These are phyloP conservation scores for Tapirus indicus DNA, from an alignment of 2,797 vertebrate genomes.

Conservation along the genomic window DNA sequence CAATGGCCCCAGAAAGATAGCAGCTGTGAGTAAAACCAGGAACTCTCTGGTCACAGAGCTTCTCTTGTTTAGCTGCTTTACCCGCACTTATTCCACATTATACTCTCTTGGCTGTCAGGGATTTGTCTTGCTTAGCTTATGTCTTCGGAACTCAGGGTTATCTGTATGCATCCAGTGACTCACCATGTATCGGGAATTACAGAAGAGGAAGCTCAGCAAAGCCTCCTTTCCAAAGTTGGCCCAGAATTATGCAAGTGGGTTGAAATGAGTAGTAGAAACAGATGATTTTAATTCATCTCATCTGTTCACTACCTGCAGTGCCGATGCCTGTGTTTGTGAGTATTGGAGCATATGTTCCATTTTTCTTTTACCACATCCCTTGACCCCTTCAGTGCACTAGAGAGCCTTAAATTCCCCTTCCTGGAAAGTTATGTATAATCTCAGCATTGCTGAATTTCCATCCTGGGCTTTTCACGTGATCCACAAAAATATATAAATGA, in stretches of 20 bases:
- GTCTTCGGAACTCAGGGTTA: not conserved
- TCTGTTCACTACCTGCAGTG: conserved; percentile 70
- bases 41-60: not conserved
- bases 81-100: not conserved
- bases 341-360: not conserved
- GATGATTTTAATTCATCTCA: conserved; percentile 69
- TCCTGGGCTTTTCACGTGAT: conserved; percentile 14
- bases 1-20: conserved; percentile 1
- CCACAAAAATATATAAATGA: conserved; percentile 16
- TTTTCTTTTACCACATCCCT: conserved; percentile 59
- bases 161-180: not conserved
- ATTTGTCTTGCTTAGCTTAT: conserved; percentile 20
- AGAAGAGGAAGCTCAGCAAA: conserved; percentile 68
- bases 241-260: conserved; percentile 70
- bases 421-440: conserved; percentile 60
- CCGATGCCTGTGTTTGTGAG: conserved; percentile 61
- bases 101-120: not conserved
- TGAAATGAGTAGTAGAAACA: conserved; percentile 74
- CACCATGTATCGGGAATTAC: conserved; percentile 16
- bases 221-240: conserved; percentile 63
- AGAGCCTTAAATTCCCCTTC: conserved; percentile 77
- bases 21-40: conserved; percentile 21
- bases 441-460: conserved; percentile 15
- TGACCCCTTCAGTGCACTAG: not conserved
- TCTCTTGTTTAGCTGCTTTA: not conserved